Conservation (phyloP, 2,797 vertebrate genomes). For the Brachyrhaphis roseni region DNA sequence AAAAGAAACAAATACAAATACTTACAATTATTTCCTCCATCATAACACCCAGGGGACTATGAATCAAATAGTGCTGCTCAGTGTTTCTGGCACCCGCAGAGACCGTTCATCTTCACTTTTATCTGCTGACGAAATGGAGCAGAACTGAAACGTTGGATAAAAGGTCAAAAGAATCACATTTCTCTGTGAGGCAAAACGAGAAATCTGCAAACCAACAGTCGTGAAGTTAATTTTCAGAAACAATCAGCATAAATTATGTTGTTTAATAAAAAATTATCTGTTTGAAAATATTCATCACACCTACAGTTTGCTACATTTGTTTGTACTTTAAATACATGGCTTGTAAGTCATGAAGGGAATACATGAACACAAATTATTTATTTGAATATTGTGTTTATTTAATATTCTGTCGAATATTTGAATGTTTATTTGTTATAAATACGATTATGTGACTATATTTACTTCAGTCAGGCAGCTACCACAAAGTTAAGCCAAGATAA, state of each 20-base stretch:
- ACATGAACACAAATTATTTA: neutral
- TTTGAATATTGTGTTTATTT: neutral
- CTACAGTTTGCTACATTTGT: neutral
- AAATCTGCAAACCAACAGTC: slow-evolving; percentile 9
- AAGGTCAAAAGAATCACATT: slow-evolving; percentile 68
- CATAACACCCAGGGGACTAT: slow-evolving; percentile 74
- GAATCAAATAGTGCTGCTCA: slow-evolving; percentile 76
- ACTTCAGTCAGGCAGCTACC: neutral
- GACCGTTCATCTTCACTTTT: slow-evolving; percentile 72
- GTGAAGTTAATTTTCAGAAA: slow-evolving; percentile 11
- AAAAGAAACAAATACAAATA: slow-evolving; percentile 81
- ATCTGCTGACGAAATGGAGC: slow-evolving; percentile 67
- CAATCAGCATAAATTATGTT: slow-evolving; percentile 26
- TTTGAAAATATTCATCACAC: neutral
- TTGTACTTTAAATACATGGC: slow-evolving; percentile 15
- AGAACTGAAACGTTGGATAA: slow-evolving; percentile 49
- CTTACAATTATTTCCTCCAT: slow-evolving; percentile 78
- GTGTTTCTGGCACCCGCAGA: slow-evolving; percentile 70
- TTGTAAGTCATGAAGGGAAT: neutral
- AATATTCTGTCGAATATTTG: neutral
- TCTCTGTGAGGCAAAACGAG: slow-evolving; percentile 37
- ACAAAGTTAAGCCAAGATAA: neutral
- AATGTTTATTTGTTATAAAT: neutral
- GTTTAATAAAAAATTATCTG: neutral
- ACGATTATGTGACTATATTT: neutral